A percentile compares a stretch with the other conserved stretches of the same genome.
phyloP scores from a whole-genome alignment of 2,888 invertebrate genomes.

The Camponotus fellah region DNA sequence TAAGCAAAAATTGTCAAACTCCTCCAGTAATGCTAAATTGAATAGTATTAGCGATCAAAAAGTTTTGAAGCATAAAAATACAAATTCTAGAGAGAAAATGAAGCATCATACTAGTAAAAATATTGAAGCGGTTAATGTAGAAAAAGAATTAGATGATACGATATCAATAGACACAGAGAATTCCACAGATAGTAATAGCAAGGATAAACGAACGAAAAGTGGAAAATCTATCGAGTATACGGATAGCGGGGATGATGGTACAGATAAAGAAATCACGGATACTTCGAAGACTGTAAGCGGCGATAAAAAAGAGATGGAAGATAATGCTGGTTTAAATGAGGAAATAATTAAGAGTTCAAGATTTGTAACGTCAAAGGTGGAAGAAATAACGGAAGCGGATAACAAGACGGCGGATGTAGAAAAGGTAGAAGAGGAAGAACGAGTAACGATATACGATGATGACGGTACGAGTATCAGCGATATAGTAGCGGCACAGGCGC shows the following conservation, averaged over 20 bases:
- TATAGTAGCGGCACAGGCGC: slow-evolving; percentile 84
- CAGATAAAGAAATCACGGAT: slow-evolving; percentile 49
- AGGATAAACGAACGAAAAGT: slow-evolving; percentile 56
- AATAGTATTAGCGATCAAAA: slow-evolving; percentile 58
- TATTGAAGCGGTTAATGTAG: slow-evolving; percentile 58
- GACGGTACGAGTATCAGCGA: slow-evolving; percentile 85
- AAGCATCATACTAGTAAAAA: slow-evolving; percentile 64
- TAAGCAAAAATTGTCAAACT: slow-evolving; percentile 63
- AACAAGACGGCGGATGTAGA: slow-evolving; percentile 71
- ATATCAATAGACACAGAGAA: slow-evolving; percentile 56
- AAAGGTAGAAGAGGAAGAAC: slow-evolving; percentile 68
- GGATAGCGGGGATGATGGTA: slow-evolving; percentile 29
- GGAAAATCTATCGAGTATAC: slow-evolving; percentile 54
- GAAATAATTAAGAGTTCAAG: slow-evolving; percentile 79
- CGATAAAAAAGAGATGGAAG: slow-evolving; percentile 29
- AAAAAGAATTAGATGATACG: slow-evolving; percentile 56
- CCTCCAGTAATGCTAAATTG: slow-evolving; percentile 59
- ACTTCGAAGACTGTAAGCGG: slow-evolving; percentile 28
- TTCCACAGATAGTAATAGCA: slow-evolving; percentile 48
- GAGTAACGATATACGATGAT: slow-evolving; percentile 83
- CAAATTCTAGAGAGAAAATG: slow-evolving; percentile 64
- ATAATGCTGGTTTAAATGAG: slow-evolving; percentile 41
- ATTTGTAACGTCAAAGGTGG: slow-evolving; percentile 83
- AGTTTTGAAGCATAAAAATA: slow-evolving; percentile 52
- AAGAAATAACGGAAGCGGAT: slow-evolving; percentile 76